Evolutionary conservation across 1,140 invertebrate genomes (phyloP).

Genomic region (Papilio xuthus): DNA sequence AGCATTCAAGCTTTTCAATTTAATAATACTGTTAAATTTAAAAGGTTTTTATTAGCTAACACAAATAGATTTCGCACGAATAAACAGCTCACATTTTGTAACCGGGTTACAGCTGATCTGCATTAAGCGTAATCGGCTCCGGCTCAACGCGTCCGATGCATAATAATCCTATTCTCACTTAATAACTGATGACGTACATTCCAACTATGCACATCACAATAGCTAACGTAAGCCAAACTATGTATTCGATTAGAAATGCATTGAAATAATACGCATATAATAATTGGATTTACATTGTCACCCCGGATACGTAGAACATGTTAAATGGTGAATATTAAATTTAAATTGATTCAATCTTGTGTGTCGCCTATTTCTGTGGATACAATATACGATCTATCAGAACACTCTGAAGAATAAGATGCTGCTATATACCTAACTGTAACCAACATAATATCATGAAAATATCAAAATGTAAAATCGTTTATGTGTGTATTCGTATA

Average conservation of each 20-base stretch:
- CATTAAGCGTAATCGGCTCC: constrained; percentile 6
- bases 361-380: too few relatives aligned
- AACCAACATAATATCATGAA: too few relatives aligned
- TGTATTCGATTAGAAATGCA: constrained; percentile 7
- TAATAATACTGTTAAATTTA: not conserved
- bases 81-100: not conserved
- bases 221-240: not conserved
- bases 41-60: not conserved
- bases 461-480: too few relatives aligned
- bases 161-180: constrained; percentile 9
- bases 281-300: not conserved
- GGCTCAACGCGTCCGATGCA: not conserved
- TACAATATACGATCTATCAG: too few relatives aligned
- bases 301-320: not conserved
- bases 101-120: constrained; percentile 10
- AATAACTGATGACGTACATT: not conserved
- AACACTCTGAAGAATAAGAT: too few relatives aligned
- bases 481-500: not conserved
- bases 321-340: not conserved
- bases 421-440: too few relatives aligned
- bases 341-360: not conserved
- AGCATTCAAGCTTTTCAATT: not conserved
- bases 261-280: not conserved
- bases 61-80: not conserved
- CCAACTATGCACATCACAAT: not conserved